Base-by-base conservation (phyloP, 2,888 invertebrate genomes). In the Tupiocoris notatus region DNA sequence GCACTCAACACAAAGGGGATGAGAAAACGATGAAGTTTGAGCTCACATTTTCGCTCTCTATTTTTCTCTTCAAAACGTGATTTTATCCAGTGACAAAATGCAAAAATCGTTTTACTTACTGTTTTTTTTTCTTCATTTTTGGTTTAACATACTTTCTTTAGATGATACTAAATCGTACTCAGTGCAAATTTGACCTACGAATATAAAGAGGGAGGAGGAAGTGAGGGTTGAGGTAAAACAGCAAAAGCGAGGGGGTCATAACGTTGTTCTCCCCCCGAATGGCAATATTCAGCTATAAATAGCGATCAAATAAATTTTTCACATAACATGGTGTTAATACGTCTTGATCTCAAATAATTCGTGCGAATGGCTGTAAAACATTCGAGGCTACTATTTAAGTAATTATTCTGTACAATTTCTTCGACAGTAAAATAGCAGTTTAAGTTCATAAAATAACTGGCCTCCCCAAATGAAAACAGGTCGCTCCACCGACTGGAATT, bases 111-210 rank as follows among this genome's bases (percentile, higher is more conserved):
- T 39, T 7, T 7, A 39, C 39, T 39, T 39, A 12, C 39, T 39
- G 39, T 12, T 39, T 62, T 63, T 20, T 39, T 73, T 73, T 54
- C 61, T 56, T 25, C 21, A 24, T n/a, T 58, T 70, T 2, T 70
- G 58, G 73, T 73, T 62, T 57, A 23, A 62, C 12, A 39, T 39
- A 12, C 39, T 39, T 39, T 39, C n/a, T 39, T 39, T 39, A 63
- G 18, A 73, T 57, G 61, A 54, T 73, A 73, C 75, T 75, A 77
- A 77, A 70, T 73, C 62, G 71, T 77, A 77, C 77, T 77, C 77
- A 77, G 77, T 77, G 77, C 77, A 71, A 77, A 65, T 77, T 76
- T 65, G 73, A 73, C 73, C 73, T 73, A 75, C 75, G 63, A 70
- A 58, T 70, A 73, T 73, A 73, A 71, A 73, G 63, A 63, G 61